Evolutionary conservation across 2,113 vertebrate genomes (phyloP).

Genomic region (Percopsis transmontana): DNA sequence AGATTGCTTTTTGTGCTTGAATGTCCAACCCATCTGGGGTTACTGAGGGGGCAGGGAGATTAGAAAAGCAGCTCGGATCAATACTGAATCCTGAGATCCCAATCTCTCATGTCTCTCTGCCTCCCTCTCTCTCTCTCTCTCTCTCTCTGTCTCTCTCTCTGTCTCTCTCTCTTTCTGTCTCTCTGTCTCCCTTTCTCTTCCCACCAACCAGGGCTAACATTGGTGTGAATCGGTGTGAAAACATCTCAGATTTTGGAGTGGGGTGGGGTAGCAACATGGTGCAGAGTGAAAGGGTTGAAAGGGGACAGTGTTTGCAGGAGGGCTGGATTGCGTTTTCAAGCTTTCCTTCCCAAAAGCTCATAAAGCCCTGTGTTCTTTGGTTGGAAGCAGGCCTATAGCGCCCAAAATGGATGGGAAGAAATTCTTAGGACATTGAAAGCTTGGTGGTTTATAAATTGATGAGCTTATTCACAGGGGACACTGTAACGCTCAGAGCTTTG

Average conservation of each 20-base stretch:
- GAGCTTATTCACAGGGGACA: constrained; percentile 24
- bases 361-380: constrained; percentile 69
- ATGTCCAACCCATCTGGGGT: constrained; percentile 53
- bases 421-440: constrained; percentile 41
- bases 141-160: not conserved
- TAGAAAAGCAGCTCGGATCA: constrained; percentile 51
- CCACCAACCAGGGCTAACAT: not conserved
- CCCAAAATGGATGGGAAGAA: constrained; percentile 35
- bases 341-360: constrained; percentile 65
- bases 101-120: not conserved
- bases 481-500: constrained; percentile 4
- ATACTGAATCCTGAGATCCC: constrained; percentile 48
- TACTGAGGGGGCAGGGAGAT: constrained; percentile 52
- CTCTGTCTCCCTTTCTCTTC: not conserved
- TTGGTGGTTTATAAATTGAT: constrained; percentile 37
- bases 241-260: constrained; percentile 36
- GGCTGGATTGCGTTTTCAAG: constrained; percentile 57
- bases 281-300: constrained; percentile 37
- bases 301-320: constrained; percentile 45
- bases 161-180: not conserved
- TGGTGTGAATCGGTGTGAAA: constrained; percentile 8
- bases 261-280: constrained; percentile 2
- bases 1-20: constrained; percentile 57
- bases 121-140: not conserved
- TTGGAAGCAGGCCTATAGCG: constrained; percentile 36